Evolutionary conservation across 2,888 invertebrate species (phyloP).

Genomic region (Tiphia femorata): DNA sequence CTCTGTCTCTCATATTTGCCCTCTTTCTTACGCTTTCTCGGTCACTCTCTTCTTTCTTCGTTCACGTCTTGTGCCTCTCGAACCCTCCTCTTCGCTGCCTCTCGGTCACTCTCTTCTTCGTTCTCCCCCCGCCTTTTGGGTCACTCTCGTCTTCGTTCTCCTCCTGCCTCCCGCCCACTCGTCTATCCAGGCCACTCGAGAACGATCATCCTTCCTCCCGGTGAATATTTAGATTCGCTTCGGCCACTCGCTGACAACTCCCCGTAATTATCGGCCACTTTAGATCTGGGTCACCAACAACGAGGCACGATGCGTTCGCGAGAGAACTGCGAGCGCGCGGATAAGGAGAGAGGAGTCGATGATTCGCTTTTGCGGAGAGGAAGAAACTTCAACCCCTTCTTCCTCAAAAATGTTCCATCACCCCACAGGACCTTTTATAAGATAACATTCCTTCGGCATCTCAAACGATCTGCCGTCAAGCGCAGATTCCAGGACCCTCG

Average conservation of each 20-base stretch:
- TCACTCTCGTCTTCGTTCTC: neutral
- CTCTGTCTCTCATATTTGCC: neutral
- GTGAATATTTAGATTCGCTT: slow-evolving; percentile 35
- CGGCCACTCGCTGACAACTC: slow-evolving; percentile 43
- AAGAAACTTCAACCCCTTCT: too few relatives aligned
- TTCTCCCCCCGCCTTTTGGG: neutral
- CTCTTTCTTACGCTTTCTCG: neutral
- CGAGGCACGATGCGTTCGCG: too few relatives aligned
- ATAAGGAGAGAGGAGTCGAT: too few relatives aligned
- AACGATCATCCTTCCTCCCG: slow-evolving; percentile 23
- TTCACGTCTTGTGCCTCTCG: neutral
- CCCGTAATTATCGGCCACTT: slow-evolving; percentile 59
- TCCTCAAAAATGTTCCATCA: too few relatives aligned
- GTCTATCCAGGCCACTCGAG: slow-evolving; percentile 25
- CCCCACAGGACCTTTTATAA: too few relatives aligned
- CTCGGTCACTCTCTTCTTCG: neutral
- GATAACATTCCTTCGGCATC: too few relatives aligned
- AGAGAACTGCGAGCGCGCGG: too few relatives aligned
- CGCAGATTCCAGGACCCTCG: too few relatives aligned
- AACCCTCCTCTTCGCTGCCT: neutral
- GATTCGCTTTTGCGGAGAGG: too few relatives aligned
- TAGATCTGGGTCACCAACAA: slow-evolving; percentile 55
- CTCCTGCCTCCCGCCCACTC: slow-evolving; percentile 7
- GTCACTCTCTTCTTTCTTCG: too few relatives aligned
- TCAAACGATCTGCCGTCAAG: too few relatives aligned